phyloP scores from a whole-genome alignment of 2,797 vertebrate genomes.

The Limnodromus scolopaceus region DNA sequence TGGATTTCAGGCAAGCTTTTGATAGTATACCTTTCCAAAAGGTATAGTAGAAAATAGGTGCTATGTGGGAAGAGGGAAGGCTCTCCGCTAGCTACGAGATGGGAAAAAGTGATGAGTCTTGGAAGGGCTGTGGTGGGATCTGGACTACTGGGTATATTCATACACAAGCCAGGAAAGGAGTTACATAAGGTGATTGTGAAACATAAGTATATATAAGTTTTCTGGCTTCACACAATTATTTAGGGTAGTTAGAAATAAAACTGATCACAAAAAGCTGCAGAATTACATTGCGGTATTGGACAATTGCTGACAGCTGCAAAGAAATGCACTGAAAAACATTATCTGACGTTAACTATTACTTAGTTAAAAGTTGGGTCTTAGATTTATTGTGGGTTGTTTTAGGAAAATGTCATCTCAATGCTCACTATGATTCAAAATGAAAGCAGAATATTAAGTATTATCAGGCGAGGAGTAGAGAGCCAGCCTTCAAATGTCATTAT shows the following conservation, averaged over 20 bases:
- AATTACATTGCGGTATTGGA: background rate
- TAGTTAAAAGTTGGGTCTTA: background rate
- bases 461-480: background rate
- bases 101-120: background rate
- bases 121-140: background rate
- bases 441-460: background rate
- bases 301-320: background rate
- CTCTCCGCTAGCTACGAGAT: background rate
- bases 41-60: background rate
- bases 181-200: background rate
- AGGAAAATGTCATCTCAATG: background rate
- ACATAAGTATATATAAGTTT: background rate
- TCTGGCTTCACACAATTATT: background rate
- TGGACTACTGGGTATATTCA: background rate
- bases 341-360: background rate
- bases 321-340: background rate
- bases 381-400: background rate
- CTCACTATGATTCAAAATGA: background rate
- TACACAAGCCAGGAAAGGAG: background rate
- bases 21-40: background rate
- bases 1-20: background rate
- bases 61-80: background rate
- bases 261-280: background rate
- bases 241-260: background rate
- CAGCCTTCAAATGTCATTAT: background rate